Percentiles rank a stretch among this genome's conserved stretches.
These are phyloP conservation scores for Mythimna ferrago DNA, from an alignment of 2,888 invertebrate species.

Conservation along the genomic window DNA sequence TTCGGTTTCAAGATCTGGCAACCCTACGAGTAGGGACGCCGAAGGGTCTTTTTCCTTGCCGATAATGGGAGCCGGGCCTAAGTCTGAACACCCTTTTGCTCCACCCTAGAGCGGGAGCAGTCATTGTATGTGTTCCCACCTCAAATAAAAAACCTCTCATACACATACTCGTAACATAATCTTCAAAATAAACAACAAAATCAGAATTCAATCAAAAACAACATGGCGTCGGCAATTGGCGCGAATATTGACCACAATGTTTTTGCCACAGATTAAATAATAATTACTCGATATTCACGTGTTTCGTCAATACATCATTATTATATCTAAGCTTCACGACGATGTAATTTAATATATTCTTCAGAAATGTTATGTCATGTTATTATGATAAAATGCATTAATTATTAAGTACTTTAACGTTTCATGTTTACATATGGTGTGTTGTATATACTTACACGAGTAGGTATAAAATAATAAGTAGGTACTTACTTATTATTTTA, in stretches of 20 bases:
- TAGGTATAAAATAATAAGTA: too few species aligned
- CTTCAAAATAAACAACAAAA: neutral
- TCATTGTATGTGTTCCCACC: too few species aligned
- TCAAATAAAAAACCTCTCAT: too few species aligned
- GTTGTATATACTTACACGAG: too few species aligned
- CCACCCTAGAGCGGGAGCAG: too few species aligned
- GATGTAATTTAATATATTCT: conserved; percentile 24
- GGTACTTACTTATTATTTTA: too few species aligned
- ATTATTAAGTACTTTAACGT: neutral
- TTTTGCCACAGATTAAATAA: conserved; percentile 51
- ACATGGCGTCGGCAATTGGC: conserved; percentile 28
- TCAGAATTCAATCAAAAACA: neutral
- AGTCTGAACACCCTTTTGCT: too few species aligned
- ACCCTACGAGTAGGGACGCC: too few species aligned
- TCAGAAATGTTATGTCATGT: conserved; percentile 21
- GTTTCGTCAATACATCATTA: conserved; percentile 15
- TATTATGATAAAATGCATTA: neutral
- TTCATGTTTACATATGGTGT: conserved; percentile 6
- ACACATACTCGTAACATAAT: neutral
- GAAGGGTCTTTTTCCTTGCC: too few species aligned
- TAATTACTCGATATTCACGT: conserved; percentile 46
- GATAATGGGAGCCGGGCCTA: too few species aligned
- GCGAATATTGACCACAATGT: conserved; percentile 44
- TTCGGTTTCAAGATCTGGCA: too few species aligned
- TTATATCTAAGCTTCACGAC: conserved; percentile 34